phyloP scores from a whole-genome alignment of 2,888 invertebrate species.

The Himalopsyche tibetana region DNA sequence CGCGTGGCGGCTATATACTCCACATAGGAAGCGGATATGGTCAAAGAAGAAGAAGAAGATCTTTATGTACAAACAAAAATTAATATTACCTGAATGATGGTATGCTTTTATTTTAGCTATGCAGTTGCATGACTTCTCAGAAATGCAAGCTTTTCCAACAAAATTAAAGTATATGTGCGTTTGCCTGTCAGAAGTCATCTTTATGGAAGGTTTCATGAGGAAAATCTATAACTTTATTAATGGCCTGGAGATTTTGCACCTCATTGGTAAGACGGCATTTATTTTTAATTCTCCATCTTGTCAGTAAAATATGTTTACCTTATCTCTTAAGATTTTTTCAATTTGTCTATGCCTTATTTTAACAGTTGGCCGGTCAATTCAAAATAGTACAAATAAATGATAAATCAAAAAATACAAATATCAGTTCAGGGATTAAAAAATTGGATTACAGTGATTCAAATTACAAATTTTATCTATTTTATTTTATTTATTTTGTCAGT shows the following conservation, averaged over 20 bases:
- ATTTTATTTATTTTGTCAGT: too few species aligned
- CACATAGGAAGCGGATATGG: too few species aligned
- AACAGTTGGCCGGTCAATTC: too few species aligned
- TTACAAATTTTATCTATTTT: too few species aligned
- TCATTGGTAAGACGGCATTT: constrained; percentile 83
- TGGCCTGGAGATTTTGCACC: constrained; percentile 96
- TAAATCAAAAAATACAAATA: too few species aligned
- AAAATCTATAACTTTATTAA: constrained; percentile 99
- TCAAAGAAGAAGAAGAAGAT: too few species aligned
- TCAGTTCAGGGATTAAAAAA: too few species aligned
- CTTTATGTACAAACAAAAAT: background rate
- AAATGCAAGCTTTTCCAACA: constrained; percentile 98
- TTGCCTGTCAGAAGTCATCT: constrained; percentile 99
- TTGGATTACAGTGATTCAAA: too few species aligned
- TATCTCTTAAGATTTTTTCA: too few species aligned
- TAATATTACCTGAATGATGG: background rate
- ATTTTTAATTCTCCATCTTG: background rate
- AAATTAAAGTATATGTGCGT: constrained; percentile 96
- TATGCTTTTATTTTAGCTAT: constrained; percentile 80
- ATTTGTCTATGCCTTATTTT: too few species aligned
- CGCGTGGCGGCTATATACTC: too few species aligned
- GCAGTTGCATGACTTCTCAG: constrained; percentile 99
- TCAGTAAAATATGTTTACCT: background rate
- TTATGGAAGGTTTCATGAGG: constrained; percentile 99
- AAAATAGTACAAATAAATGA: too few species aligned